Conservation (phyloP, 2,113 vertebrate species). For the Raja brachyura region DNA sequence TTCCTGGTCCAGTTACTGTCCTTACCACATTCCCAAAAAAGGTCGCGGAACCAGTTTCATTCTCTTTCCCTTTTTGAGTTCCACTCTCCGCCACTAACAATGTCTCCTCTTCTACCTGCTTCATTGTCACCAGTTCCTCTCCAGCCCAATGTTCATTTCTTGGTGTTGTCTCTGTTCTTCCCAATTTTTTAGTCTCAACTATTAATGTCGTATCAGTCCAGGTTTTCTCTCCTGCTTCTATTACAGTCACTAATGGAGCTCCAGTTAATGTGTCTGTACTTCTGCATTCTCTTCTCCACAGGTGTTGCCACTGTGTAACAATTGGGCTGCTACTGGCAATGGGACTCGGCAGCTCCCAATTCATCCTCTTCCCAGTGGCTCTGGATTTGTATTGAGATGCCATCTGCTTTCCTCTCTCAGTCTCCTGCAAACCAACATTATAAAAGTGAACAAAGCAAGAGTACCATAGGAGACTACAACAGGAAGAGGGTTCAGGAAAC, state of each 20-base stretch:
- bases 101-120: neutral
- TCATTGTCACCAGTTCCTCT: neutral
- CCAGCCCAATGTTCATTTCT: neutral
- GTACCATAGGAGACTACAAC: neutral
- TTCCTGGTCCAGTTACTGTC: neutral
- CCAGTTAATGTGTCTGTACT: neutral
- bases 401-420: neutral
- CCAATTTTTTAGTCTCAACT: neutral
- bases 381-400: neutral
- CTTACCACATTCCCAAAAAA: neutral
- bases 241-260: neutral
- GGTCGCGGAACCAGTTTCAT: neutral
- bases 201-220: neutral
- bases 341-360: constrained; percentile 15
- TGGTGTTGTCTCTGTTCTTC: neutral
- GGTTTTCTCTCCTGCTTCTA: neutral
- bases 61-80: neutral
- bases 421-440: constrained; percentile 2
- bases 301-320: neutral
- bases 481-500: neutral
- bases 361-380: neutral
- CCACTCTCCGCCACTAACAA: neutral
- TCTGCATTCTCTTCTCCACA: neutral
- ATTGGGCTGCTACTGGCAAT: constrained; percentile 25
- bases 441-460: too few relatives aligned